These are phyloP conservation scores for Mesorhabditis spiculigera DNA, from an alignment of 2,888 invertebrate species.

Conservation along the genomic window DNA sequence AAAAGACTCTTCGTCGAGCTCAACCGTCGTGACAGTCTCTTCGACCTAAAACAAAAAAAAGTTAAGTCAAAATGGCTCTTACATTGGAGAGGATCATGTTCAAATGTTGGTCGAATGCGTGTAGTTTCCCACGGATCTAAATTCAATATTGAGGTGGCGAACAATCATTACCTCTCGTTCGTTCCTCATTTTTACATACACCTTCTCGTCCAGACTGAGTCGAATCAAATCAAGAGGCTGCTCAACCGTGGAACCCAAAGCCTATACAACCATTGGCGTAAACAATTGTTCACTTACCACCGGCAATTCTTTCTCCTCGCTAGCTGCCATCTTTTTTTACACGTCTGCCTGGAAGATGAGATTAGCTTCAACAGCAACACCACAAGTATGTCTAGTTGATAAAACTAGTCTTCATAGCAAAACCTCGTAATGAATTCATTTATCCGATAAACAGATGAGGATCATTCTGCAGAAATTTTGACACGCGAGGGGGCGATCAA, in stretches of 20 bases:
- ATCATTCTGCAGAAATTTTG: background rate
- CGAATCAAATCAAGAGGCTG: constrained; percentile 95
- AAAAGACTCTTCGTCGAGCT: constrained; percentile 95
- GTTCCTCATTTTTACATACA: constrained; percentile 98
- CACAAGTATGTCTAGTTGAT: no score
- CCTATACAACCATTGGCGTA: background rate
- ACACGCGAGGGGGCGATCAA: constrained; percentile 32
- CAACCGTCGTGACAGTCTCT: constrained; percentile 80
- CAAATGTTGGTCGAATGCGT: constrained; percentile 98
- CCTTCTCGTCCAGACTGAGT: constrained; percentile 92
- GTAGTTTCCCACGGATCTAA: constrained; percentile 46
- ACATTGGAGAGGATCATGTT: constrained; percentile 81
- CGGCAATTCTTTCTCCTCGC: constrained; percentile 23
- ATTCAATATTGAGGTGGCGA: background rate
- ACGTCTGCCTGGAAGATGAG: no score
- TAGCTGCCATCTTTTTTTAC: background rate
- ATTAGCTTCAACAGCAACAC: no score
- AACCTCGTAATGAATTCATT: no score
- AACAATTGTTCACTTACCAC: background rate
- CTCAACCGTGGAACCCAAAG: constrained; percentile 81
- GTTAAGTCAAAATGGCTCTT: background rate
- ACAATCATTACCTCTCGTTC: constrained; percentile 80
- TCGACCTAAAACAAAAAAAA: constrained; percentile 65
- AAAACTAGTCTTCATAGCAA: no score
- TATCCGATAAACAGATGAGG: no score